A percentile compares a stretch with the other conserved stretches of the same genome.
phyloP scores from a whole-genome alignment of 2,888 invertebrate species.

The Cephus pulcher region DNA sequence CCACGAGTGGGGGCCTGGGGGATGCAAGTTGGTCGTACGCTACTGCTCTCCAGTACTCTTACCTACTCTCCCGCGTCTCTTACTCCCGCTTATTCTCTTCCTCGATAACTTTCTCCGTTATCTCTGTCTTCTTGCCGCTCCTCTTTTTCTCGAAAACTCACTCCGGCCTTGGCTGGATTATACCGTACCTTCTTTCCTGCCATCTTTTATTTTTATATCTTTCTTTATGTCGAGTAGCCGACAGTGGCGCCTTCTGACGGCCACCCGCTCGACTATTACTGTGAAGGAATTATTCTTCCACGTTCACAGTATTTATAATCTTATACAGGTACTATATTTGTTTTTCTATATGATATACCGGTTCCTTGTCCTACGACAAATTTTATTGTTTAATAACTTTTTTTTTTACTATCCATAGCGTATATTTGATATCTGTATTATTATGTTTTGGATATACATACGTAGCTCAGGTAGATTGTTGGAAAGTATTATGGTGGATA shows the following conservation, averaged over 20 bases:
- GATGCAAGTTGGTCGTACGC: slow-evolving; percentile 24
- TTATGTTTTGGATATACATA: not conserved
- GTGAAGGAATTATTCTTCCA: not conserved
- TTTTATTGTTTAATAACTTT: not conserved
- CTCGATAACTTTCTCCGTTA: not conserved
- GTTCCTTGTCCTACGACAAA: not conserved
- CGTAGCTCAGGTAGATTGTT: not conserved
- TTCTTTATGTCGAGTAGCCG: not conserved
- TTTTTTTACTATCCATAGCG: not conserved
- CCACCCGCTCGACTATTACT: not conserved
- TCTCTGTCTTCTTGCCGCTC: not conserved
- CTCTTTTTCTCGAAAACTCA: not conserved
- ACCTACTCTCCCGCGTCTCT: not conserved
- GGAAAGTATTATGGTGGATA: no score
- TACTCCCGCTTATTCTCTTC: not conserved
- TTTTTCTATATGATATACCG: not conserved
- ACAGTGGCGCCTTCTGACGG: not conserved
- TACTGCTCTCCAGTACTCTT: slow-evolving; percentile 20
- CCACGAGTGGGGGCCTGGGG: slow-evolving; percentile 53
- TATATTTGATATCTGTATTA: not conserved
- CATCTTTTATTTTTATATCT: not conserved
- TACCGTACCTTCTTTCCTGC: not conserved
- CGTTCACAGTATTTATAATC: not conserved
- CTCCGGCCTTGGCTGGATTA: not conserved
- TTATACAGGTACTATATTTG: not conserved